These are phyloP conservation scores for Tinamus guttatus DNA, from an alignment of 2,113 vertebrate species.

Conservation along the genomic window DNA sequence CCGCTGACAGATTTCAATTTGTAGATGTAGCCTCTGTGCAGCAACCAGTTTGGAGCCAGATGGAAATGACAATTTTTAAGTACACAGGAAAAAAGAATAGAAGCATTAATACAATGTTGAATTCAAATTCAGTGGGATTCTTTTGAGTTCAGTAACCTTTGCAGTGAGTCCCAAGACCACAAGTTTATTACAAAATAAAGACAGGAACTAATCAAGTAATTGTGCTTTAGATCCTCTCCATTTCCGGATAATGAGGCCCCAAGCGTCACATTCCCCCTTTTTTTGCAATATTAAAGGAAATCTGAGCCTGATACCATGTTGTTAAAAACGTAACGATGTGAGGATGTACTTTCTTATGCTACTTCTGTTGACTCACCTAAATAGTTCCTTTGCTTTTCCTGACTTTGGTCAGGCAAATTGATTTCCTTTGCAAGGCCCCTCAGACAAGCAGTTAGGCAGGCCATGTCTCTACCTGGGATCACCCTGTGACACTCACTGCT, in stretches of 20 bases:
- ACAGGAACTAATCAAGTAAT: background rate
- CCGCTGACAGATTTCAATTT: background rate
- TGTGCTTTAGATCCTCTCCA: background rate
- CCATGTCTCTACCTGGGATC: background rate
- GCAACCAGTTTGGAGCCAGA: background rate
- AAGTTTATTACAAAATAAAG: background rate
- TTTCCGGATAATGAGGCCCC: background rate
- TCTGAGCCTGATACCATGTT: background rate
- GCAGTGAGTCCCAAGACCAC: background rate
- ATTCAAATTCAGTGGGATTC: background rate
- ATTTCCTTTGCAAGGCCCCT: slow-evolving; percentile 46
- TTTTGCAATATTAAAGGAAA: background rate
- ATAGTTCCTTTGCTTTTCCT: slow-evolving; percentile 35
- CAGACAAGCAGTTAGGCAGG: slow-evolving; percentile 6
- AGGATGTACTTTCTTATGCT: background rate
- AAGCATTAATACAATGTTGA: background rate
- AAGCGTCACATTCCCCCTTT: background rate
- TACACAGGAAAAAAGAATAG: background rate
- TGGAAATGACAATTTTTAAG: background rate
- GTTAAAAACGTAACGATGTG: background rate
- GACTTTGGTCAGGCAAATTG: slow-evolving; percentile 61
- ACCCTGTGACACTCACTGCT: background rate
- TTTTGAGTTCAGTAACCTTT: slow-evolving; percentile 4
- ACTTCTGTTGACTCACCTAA: slow-evolving; percentile 47
- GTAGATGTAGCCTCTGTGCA: background rate